Evolutionary conservation across 2,797 vertebrate genomes (phyloP), one percentile per base, ranked within the genome.

Genomic region (Poeciliopsis turneri): DNA sequence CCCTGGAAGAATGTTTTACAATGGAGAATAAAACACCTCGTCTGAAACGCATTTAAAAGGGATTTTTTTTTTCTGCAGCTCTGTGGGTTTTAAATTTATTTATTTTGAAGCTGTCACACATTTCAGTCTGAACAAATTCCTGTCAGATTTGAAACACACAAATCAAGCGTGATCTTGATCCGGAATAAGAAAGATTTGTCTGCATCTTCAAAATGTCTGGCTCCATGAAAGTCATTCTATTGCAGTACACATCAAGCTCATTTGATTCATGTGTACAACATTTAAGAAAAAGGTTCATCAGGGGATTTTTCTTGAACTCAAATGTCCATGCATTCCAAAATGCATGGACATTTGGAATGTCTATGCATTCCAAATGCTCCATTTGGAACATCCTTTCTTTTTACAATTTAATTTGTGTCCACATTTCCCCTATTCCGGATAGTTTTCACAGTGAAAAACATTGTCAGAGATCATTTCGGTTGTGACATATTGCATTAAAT

Each of bases 1-100:
- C 18, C 15, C 72, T 71, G 47, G 53, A 85, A 87, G 61, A 70
- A 68, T 36, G 3, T 87, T 78, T 82, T 79, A 72, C 86, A 77
- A 74, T 55, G 36, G 59, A 78, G 87, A 81, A 84, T 88, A 90
- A 87, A 89, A 85, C 4, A 12, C 12, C 39, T 89, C 73, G 55
- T 87, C 87, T 90, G 79, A 87, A 82, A 85, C 59, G 72, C 81
- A 76, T 82, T 87, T 81, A 77, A 69, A 72, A 82, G 30, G 82
- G 83, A 12, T 3, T 51, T 0, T 69, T 72, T 82, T 77, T 78
- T 86, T 57, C 39, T 69, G 11, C 5, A 5, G 36, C 23, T 69
- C 20, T 43, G 11, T n/a, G 66, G 39, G 57, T 59, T 43, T 25
- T 51, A 59, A 30, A 59, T 45, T 61, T 23, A 16, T 74, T 74